Evolutionary conservation across 2,888 invertebrate species (phyloP).

Genomic region (Odontomyia ornata): DNA sequence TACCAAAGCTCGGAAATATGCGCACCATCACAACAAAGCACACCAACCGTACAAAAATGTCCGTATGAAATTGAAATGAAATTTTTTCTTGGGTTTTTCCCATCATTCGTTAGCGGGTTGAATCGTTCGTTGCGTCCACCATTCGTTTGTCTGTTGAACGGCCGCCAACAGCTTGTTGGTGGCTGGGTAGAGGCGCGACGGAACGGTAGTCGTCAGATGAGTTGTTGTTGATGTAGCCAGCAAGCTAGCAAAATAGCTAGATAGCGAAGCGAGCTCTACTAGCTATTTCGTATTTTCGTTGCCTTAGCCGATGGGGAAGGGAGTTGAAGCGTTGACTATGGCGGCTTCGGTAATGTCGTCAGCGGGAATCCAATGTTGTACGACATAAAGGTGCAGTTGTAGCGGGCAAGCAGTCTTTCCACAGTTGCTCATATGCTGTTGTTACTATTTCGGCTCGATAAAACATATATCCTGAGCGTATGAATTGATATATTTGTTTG

Average conservation of each 20-base stretch:
- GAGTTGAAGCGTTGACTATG: neutral
- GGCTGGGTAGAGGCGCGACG: neutral
- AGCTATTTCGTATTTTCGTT: too few relatives aligned
- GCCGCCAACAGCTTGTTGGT: neutral
- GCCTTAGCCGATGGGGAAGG: neutral
- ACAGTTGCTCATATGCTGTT: conserved; percentile 20
- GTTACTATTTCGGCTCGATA: conserved; percentile 7
- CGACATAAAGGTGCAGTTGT: conserved; percentile 7
- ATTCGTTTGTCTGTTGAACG: neutral
- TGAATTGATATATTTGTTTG: neutral
- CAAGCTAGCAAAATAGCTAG: neutral
- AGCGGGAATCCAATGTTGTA: conserved; percentile 38
- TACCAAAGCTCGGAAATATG: conserved; percentile 13
- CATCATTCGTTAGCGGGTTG: conserved; percentile 12
- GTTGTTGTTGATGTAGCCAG: conserved; percentile 2
- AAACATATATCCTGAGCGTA: neutral
- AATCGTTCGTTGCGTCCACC: neutral
- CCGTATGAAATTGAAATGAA: conserved; percentile 37
- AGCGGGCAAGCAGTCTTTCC: conserved; percentile 18
- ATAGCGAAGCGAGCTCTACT: neutral
- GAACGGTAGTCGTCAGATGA: neutral
- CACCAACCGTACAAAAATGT: conserved; percentile 25
- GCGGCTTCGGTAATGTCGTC: conserved; percentile 34
- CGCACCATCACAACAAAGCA: conserved; percentile 19
- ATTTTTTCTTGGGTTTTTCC: conserved; percentile 37